Evolutionary conservation across 1,140 invertebrate genomes (phyloP), one percentile per base, ranked within the genome.

Genomic region (Lordiphosa collinella): DNA sequence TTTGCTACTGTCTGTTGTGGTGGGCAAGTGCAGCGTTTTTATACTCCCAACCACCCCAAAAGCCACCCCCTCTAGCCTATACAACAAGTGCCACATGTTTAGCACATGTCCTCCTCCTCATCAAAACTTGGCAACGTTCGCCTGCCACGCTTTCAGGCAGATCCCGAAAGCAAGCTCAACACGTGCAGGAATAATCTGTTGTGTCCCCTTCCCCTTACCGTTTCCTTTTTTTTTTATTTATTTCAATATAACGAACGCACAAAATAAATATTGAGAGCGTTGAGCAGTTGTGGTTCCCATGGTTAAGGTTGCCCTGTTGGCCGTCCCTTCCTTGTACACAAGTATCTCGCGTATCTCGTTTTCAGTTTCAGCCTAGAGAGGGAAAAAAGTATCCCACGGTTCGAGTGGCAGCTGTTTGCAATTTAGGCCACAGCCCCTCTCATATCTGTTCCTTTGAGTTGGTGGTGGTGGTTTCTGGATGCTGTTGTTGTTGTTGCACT

Each of bases 211-310:
- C n/a, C 16, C 36, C 25, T 55, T 58, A 29, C 31, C 31, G 31
- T 41, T 57, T 25, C 35, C 22, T 25, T 35, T 47, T 53, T 62
- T 10, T 13, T 54, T 13, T 54, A 34, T 41, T 54, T 58, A 54
- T 63, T 84, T 84, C 70, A 82, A 84, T 82, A 74, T 70, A 69
- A 58, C 54, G 59, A 59, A 72, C 60, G 65, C 65, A 67, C 71
- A 82, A 68, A 82, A 70, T 80, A 80, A 80, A 84, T 82, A 84
- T 82, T 82, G 78, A 82, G 78, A 82, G 71, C 80, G 75, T 62
- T 67, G 80, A 86, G 85, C 85, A 87, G 85, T 87, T 87, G 86
- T 87, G 76, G 79, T 87, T 87, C 86, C 85, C 86, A 87, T 85
- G 80, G 75, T 73, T 87, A 87, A 87, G 80, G 75, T 84, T 22